Conservation (phyloP, 1,140 invertebrate genomes). For the Brachystomella parvula region DNA sequence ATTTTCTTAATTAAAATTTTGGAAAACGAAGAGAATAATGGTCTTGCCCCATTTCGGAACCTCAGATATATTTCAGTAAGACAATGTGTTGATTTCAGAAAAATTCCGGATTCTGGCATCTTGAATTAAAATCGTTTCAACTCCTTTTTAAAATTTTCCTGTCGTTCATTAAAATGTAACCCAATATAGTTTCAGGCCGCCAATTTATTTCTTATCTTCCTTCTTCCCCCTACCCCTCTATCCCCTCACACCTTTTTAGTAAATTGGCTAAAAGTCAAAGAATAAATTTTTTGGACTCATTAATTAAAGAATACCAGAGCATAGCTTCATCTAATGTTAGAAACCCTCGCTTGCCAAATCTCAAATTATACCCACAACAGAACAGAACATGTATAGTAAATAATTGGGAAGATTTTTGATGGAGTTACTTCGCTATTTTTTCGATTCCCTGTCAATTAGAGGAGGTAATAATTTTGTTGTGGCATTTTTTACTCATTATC, state of each 20-base stretch:
- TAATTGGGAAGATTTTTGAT: not conserved
- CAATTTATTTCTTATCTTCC: not conserved
- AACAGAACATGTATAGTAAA: slow-evolving; percentile 1
- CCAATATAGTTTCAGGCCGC: too few species aligned
- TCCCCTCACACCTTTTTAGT: slow-evolving; percentile 2
- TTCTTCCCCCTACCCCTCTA: not conserved
- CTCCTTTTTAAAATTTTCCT: not conserved
- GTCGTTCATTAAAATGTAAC: not conserved
- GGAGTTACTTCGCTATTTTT: not conserved
- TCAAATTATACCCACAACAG: not conserved
- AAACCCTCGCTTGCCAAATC: not conserved
- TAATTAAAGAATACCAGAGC: slow-evolving; percentile 11
- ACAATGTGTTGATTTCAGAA: too few species aligned
- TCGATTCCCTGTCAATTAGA: not conserved
- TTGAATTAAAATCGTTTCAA: not conserved
- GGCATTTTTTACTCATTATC: slow-evolving; percentile 4
- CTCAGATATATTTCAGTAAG: too few species aligned
- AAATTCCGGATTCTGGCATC: too few species aligned
- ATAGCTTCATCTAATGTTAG: not conserved
- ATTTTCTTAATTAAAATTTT: too few species aligned
- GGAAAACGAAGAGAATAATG: too few species aligned
- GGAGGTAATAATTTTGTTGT: not conserved
- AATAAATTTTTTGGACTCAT: not conserved
- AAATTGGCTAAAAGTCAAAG: slow-evolving; percentile 4
- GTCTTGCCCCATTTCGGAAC: too few species aligned